Conservation (phyloP, 2,797 vertebrate genomes). For the Yasuhikotakia modesta region DNA sequence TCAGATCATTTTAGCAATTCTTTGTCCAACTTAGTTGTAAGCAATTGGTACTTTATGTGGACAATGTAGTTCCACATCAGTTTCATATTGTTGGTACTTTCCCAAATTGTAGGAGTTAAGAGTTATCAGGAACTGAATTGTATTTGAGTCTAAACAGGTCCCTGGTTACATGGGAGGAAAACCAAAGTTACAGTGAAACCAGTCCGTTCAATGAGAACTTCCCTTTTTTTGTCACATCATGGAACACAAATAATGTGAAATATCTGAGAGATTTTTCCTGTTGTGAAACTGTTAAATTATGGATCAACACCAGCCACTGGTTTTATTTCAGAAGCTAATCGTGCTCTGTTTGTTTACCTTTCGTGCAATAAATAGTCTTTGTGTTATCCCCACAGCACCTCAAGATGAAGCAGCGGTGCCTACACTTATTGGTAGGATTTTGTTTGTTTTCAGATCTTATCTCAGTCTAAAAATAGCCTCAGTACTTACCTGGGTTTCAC, state of each 20-base stretch:
- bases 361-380: background rate
- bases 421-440: constrained; percentile 68
- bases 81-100: constrained; percentile 71
- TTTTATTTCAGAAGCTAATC: constrained; percentile 1
- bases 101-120: constrained; percentile 63
- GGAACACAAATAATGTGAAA: constrained; percentile 13
- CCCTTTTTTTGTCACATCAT: constrained; percentile 44
- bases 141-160: constrained; percentile 39
- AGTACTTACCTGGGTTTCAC: background rate
- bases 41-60: constrained; percentile 51
- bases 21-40: constrained; percentile 12
- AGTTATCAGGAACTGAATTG: constrained; percentile 66
- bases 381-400: constrained; percentile 55
- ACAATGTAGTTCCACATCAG: constrained; percentile 63
- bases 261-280: background rate
- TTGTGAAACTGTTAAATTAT: constrained; percentile 15
- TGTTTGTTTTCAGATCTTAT: constrained; percentile 9
- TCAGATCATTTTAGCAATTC: background rate
- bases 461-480: constrained; percentile 19
- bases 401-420: constrained; percentile 49
- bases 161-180: constrained; percentile 64
- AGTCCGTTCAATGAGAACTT: constrained; percentile 45
- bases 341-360: background rate
- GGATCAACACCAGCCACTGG: background rate
- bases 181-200: constrained; percentile 73